Evolutionary conservation across 1,140 invertebrate genomes (phyloP), one percentile per base, ranked within the genome.

Genomic region (Aphelenchoides avenae): DNA sequence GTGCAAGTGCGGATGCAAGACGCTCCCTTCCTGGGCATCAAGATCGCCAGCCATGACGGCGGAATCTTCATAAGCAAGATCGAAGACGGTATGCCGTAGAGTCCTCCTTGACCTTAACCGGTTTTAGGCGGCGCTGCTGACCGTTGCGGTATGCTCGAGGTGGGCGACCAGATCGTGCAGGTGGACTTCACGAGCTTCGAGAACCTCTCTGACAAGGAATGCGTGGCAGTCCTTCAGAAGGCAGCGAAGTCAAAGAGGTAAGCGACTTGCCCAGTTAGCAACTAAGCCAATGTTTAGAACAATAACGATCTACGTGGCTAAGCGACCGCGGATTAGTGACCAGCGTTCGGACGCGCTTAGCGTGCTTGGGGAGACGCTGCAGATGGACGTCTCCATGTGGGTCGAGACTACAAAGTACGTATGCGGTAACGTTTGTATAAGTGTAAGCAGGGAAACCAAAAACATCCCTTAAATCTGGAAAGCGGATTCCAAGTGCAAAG

Each of bases 131-230:
- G 54, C 42, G 63, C 60, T 5, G 67, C 55, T 3, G 61, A 54
- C 26, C 18, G 49, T 9, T 69, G 56, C 31, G 29, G 50, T 2
- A n/a, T 31, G 15, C 40, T 70, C 9, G 67, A 66, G 20, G 50
- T 66, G 34, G 64, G 64, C n/a, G 91, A 95, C 78, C 94, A 95
- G 89, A 94, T 95, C 75, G 82, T 95, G 57, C 91, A 96, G 84
- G 89, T 92, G 7, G 94, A 95, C 41, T 52, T 66, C 5, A 54
- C 61, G 9, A 42, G 63, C n/a, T 75, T 75, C 44, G 77, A 77
- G 47, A 61, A 78, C 43, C 60, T 77, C 24, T 64, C 61, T 5
- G 73, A 78, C 30, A 74, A 78, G 24, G 70, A 77, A 42, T 76
- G 71, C 1, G 64, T 77, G 13, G 47, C 50, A 1, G 31, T 62